A percentile compares a stretch with the other conserved stretches of the same genome.
Conservation (phyloP, 2,797 vertebrate species). For the Atherinosoma microstoma region DNA sequence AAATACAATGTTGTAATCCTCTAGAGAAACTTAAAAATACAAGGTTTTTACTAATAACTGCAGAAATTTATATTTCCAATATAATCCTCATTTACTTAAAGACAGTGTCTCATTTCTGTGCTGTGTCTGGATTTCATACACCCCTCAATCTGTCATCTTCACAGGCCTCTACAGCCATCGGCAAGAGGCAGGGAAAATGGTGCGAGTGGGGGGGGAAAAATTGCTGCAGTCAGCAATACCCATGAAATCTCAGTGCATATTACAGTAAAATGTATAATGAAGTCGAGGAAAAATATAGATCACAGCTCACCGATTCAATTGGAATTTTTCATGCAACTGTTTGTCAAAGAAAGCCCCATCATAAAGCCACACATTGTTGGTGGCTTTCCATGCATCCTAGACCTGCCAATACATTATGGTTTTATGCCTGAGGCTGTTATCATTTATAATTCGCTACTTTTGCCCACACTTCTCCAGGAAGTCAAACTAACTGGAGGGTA, state of each 20-base stretch:
- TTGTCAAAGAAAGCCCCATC: constrained; percentile 44
- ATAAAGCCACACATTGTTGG: constrained; percentile 28
- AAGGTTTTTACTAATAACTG: background rate
- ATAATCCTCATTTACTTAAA: constrained; percentile 2
- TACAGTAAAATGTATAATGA: constrained; percentile 60
- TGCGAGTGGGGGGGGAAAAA: constrained; percentile 39
- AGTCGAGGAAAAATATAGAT: constrained; percentile 65
- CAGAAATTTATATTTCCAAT: background rate
- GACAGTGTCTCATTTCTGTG: background rate
- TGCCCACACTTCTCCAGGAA: constrained; percentile 29
- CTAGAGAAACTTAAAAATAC: background rate
- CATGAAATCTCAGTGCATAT: constrained; percentile 57
- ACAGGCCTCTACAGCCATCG: constrained; percentile 40
- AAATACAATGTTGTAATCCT: background rate
- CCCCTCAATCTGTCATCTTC: constrained; percentile 59
- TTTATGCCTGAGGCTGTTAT: constrained; percentile 51
- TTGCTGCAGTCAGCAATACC: constrained; percentile 57
- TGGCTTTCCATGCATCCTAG: constrained; percentile 43
- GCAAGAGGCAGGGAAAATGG: constrained; percentile 50
- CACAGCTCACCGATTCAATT: constrained; percentile 42
- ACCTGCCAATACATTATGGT: constrained; percentile 60
- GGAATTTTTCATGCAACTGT: constrained; percentile 68
- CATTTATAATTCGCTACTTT: constrained; percentile 72
- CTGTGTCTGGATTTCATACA: constrained; percentile 20
- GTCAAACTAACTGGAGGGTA: constrained; percentile 45